Evolutionary conservation across 2,113 vertebrate genomes (phyloP).

Genomic region (Rana temporaria): DNA sequence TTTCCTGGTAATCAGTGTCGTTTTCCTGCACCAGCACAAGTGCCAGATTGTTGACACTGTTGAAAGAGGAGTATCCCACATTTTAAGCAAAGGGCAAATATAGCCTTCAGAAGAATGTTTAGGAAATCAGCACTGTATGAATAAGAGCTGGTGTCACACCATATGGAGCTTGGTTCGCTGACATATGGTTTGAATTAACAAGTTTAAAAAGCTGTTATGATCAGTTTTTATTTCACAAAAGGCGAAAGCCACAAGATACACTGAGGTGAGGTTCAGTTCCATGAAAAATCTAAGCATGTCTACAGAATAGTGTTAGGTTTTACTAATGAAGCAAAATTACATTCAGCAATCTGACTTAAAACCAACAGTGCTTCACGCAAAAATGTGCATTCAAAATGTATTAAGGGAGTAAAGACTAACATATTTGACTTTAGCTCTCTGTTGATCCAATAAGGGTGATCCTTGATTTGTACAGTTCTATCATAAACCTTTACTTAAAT

Average conservation of each 20-base stretch:
- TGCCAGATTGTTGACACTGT: conserved; percentile 60
- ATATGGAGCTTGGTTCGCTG: conserved; percentile 79
- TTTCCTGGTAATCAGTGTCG: conserved; percentile 65
- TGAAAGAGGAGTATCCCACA: conserved; percentile 60
- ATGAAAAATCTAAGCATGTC: conserved; percentile 59
- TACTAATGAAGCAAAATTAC: background rate
- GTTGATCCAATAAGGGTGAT: too few species aligned
- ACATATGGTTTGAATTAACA: conserved; percentile 86
- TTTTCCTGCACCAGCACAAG: conserved; percentile 66
- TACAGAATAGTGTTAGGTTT: background rate
- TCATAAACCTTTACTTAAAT: too few species aligned
- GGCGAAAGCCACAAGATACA: conserved; percentile 69
- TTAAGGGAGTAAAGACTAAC: background rate
- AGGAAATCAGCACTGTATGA: conserved; percentile 76
- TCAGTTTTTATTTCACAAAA: conserved; percentile 83
- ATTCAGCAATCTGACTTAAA: background rate
- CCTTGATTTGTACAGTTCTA: too few species aligned
- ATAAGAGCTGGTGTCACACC: conserved; percentile 79
- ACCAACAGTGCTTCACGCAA: background rate
- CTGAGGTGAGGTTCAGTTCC: conserved; percentile 65
- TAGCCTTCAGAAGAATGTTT: conserved; percentile 76
- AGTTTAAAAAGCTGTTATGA: conserved; percentile 85
- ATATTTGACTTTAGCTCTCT: too few species aligned
- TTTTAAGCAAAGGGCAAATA: conserved; percentile 74
- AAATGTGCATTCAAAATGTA: background rate